Evolutionary conservation across 2,113 vertebrate genomes (phyloP), one percentile per base, ranked within the genome.

Genomic region (Gasterosteus nipponicus): DNA sequence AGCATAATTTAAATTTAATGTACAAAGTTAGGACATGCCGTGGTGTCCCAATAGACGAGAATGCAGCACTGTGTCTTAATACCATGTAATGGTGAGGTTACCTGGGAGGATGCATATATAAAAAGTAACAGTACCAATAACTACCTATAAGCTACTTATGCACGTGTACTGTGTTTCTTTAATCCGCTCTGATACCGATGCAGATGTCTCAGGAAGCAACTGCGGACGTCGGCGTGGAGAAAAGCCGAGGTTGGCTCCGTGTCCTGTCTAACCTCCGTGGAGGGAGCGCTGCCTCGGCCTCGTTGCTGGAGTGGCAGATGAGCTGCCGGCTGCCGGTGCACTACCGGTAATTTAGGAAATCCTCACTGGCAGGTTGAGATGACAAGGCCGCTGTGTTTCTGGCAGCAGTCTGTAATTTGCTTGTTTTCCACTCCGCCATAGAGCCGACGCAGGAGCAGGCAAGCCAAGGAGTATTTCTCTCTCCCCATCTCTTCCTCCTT

Each of bases 281-380:
- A 22, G 47, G 60, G 41, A 69, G 57, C 15, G 5, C 70, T 2
- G 15, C 69, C 60, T 76, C 29, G 33, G 16, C 62, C 18, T 79
- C 35, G 76, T 57, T 69, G 54, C 62, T 72, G 64, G 75, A 90
- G 82, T 89, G 81, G 91, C 86, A 90, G 88, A 90, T 92, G 89
- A 93, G 87, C 90, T 84, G 93, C 88, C 88, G 86, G 92, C 86
- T 94, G 91, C 89, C 75, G 84, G 58, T 90, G 87, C 89, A 69
- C 75, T 88, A 67, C 86, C 86, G 89, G 94, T 94, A 93, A 95
- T 95, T 94, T 93, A 89, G 91, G 93, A 94, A 91, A 95, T 94
- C 94, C 74, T 91, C 90, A 89, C 90, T 94, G 94, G 92, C 90
- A 93, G 94, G 84, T 92, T 80, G 87, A 89, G 92, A 94, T 94